phyloP scores from a whole-genome alignment of 2,797 vertebrate species.

The Pagetopsis macropterus region DNA sequence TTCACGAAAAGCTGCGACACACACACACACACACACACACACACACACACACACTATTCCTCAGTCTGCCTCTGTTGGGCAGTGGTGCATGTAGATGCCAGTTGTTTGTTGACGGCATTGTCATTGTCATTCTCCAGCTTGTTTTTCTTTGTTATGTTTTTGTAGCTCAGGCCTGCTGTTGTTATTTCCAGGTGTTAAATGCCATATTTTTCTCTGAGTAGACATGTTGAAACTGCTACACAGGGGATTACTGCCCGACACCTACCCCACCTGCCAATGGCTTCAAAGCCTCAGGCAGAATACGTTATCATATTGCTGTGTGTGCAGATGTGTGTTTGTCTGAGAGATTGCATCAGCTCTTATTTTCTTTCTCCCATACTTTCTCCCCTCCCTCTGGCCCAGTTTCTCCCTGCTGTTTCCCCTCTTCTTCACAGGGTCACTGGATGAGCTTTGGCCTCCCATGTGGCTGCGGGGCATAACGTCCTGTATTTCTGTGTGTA shows the following conservation, averaged over 20 bases:
- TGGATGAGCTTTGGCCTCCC: constrained; percentile 61
- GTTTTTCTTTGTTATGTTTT: constrained; percentile 5
- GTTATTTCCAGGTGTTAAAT: constrained; percentile 60
- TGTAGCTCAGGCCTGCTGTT: not conserved
- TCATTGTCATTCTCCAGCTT: constrained; percentile 23
- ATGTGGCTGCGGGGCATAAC: constrained; percentile 41
- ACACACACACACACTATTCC: not conserved
- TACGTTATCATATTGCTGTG: constrained; percentile 1
- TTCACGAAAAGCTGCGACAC: not conserved
- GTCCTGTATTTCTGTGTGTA: constrained; percentile 31
- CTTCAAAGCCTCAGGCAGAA: constrained; percentile 4
- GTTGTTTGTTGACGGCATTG: constrained; percentile 40
- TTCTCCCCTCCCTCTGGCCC: constrained; percentile 49
- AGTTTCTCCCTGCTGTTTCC: constrained; percentile 46
- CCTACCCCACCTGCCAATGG: constrained; percentile 8
- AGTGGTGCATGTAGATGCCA: constrained; percentile 45
- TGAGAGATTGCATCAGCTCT: not conserved
- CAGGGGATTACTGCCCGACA: constrained; percentile 20
- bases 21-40: not conserved
- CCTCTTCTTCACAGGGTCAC: constrained; percentile 60
- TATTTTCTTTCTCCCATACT: constrained; percentile 49
- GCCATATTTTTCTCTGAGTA: constrained; percentile 43
- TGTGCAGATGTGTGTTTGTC: constrained; percentile 44
- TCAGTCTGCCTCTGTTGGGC: constrained; percentile 15
- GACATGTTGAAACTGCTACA: constrained; percentile 41